A percentile compares a stretch with the other conserved stretches of the same genome.
phyloP scores from a whole-genome alignment of 2,888 invertebrate genomes.

The Cheilosia variabilis region DNA sequence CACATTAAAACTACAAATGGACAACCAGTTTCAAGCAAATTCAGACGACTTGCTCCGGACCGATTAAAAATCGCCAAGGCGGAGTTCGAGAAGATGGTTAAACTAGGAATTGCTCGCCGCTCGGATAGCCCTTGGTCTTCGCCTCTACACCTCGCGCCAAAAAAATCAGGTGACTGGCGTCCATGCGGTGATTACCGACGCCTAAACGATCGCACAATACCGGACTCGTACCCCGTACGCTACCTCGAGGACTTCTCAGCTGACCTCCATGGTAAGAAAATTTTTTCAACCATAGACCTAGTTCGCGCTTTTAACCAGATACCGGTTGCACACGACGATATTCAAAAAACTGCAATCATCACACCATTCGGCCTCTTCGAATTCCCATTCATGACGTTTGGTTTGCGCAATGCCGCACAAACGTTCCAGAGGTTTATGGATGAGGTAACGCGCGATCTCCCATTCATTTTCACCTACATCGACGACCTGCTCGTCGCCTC shows the following conservation, averaged over 20 bases:
- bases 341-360: background rate
- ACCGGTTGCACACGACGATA: background rate
- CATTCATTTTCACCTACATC: background rate
- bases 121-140: constrained; percentile 14
- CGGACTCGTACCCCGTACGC: background rate
- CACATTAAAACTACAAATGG: constrained; percentile 29
- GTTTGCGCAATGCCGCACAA: too few relatives aligned
- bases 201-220: constrained; percentile 9
- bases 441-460: too few relatives aligned
- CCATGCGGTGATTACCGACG: constrained; percentile 14
- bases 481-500: background rate
- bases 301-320: background rate
- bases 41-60: background rate
- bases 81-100: background rate
- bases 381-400: too few relatives aligned
- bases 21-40: constrained; percentile 7
- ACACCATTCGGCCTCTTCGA: too few relatives aligned
- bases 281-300: constrained; percentile 23
- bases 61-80: background rate
- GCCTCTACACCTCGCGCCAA: constrained; percentile 5
- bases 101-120: background rate
- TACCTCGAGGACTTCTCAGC: too few relatives aligned
- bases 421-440: too few relatives aligned
- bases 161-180: background rate
- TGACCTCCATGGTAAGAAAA: background rate